A percentile compares a stretch with the other conserved stretches of the same genome.
Evolutionary conservation across 2,797 vertebrate species (phyloP).

Genomic region (Acrossocheilus fasciatus): DNA sequence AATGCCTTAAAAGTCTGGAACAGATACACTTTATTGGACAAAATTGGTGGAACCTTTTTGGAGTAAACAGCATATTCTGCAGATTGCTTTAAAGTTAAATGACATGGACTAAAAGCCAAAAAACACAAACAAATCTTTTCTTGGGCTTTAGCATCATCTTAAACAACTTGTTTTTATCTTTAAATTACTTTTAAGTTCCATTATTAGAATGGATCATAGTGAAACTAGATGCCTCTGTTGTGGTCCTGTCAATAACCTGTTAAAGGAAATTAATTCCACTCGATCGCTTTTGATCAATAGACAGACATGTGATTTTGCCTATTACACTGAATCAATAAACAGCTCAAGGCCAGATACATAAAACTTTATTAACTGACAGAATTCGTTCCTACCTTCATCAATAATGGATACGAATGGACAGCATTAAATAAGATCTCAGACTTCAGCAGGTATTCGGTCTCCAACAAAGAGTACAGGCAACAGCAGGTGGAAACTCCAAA

Average conservation of each 20-base stretch:
- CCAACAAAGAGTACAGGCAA: constrained; percentile 12
- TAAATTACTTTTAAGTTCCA: not conserved
- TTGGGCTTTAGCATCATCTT: not conserved
- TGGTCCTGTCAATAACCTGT: constrained; percentile 14
- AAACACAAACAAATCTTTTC: not conserved
- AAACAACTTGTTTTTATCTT: not conserved
- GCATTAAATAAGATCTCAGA: constrained; percentile 22
- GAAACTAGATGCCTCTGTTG: not conserved
- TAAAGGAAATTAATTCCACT: constrained; percentile 2
- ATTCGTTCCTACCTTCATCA: constrained; percentile 13
- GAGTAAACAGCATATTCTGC: not conserved
- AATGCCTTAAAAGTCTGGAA: too few species aligned
- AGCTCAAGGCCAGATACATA: constrained; percentile 12
- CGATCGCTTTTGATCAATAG: constrained; percentile 7
- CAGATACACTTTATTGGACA: not conserved
- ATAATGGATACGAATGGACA: constrained; percentile 24
- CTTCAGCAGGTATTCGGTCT: not conserved
- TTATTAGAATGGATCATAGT: constrained; percentile 1
- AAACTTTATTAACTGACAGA: constrained; percentile 10
- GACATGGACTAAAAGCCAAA: not conserved
- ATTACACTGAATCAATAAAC: constrained; percentile 21
- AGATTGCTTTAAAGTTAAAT: not conserved
- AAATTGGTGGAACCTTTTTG: not conserved
- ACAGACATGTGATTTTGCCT: not conserved
- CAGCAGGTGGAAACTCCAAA: constrained; percentile 21